phyloP scores from a whole-genome alignment of 2,113 vertebrate species.

The Plecotus auritus region DNA sequence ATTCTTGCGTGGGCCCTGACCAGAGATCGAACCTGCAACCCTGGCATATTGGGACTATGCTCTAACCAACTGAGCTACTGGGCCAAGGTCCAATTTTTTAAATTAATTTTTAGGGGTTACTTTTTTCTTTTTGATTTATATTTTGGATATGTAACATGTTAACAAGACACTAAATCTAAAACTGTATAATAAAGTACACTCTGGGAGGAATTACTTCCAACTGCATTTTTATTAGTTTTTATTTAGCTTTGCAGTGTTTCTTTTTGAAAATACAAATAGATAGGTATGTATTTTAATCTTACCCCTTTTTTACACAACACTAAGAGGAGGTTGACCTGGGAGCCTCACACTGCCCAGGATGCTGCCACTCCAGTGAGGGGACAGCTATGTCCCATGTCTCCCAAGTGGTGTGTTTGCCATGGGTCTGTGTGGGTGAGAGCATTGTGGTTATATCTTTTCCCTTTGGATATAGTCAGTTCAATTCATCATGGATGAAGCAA shows the following conservation, averaged over 20 bases:
- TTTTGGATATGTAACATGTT: conserved; percentile 8
- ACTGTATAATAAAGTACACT: neutral
- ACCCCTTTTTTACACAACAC: neutral
- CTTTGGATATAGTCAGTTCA: neutral
- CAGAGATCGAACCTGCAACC: neutral
- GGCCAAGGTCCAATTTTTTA: neutral
- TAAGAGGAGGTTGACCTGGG: neutral
- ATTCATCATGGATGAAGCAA: neutral
- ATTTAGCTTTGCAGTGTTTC: neutral
- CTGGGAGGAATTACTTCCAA: neutral
- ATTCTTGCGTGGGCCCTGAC: neutral
- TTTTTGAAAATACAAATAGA: neutral
- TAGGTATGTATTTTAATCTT: neutral
- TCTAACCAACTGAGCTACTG: neutral
- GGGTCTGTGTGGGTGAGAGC: neutral
- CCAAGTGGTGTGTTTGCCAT: neutral
- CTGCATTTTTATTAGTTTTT: neutral
- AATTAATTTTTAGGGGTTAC: neutral
- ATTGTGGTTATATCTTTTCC: neutral
- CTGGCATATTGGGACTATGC: neutral
- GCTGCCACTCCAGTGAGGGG: neutral
- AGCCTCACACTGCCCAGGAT: neutral
- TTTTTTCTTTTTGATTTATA: conserved; percentile 12
- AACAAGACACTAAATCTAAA: neutral
- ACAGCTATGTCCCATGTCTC: neutral